Evolutionary conservation across 2,888 invertebrate genomes (phyloP), one percentile per base, ranked within the genome.

Genomic region (Melikaiella ostensackeni): DNA sequence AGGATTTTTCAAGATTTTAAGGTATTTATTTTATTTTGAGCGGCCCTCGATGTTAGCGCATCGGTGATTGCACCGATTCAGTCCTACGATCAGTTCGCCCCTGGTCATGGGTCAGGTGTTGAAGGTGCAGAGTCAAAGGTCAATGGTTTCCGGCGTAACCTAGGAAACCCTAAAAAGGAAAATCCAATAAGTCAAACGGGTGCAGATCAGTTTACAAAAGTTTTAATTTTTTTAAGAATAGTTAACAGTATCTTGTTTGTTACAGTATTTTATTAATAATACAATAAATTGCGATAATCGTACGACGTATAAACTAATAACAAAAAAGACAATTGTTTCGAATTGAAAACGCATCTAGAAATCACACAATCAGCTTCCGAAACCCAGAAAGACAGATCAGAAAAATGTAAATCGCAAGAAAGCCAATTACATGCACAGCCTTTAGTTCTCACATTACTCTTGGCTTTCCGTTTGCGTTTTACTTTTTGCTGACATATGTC

Each of bases 211-310:
- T 90, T 90, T 90, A 90, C 91, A 90, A 90, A 90, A 90, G 90
- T 90, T 90, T 90, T 90, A 89, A 90, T 89, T 88, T 90, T 86
- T 89, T 90, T 90, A 90, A 90, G 90, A 90, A 90, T 90, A 90
- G 88, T 90, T 90, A 90, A 91, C 91, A 91, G 89, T 91, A 90
- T 88, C 88, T 89, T 89, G 86, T 90, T 91, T 90, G 88, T 91
- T 90, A 91, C 90, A 91, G 87, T 91, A 88, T 89, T 86, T 90
- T 89, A 88, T 88, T 88, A 87, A 89, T 88, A 88, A 89, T 89
- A 90, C 88, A 90, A 87, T 90, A 88, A 89, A 89, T 90, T 90
- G 89, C 88, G 85, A 87, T 90, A 89, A 88, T 90, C 87, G 86
- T 89, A 88, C 87, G 88, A 88, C 87, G 84, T 90, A 89, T 83